Percentiles rank a stretch among this genome's conserved stretches.
Evolutionary conservation across 1,140 invertebrate genomes (phyloP).

Genomic region (Zophobas atratus): DNA sequence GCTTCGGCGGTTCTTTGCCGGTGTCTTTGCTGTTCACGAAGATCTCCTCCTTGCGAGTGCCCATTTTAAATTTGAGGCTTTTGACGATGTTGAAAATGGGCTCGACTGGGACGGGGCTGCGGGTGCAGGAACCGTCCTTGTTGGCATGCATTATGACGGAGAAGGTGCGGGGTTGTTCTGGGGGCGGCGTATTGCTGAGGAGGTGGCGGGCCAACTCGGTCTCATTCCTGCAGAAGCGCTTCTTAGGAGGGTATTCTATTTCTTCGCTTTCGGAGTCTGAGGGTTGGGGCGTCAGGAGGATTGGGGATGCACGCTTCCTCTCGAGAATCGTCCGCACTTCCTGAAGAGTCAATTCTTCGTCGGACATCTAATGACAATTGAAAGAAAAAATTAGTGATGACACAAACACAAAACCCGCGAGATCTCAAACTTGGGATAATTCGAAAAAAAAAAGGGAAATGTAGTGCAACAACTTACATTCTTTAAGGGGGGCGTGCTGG

Average conservation of each 20-base stretch:
- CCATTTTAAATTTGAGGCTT: conserved; percentile 86
- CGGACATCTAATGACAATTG: conserved; percentile 51
- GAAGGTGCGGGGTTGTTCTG: conserved; percentile 62
- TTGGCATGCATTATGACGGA: conserved; percentile 88
- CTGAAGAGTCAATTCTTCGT: conserved; percentile 56
- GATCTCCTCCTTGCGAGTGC: conserved; percentile 74
- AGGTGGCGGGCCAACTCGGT: conserved; percentile 68
- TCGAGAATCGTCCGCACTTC: conserved; percentile 59
- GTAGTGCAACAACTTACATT: conserved; percentile 69
- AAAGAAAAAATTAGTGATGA: background rate
- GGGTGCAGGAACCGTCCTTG: conserved; percentile 80
- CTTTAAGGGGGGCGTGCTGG: conserved; percentile 73
- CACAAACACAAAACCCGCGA: conserved; percentile 14
- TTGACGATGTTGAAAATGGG: conserved; percentile 76
- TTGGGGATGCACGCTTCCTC: conserved; percentile 67
- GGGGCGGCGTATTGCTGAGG: conserved; percentile 67
- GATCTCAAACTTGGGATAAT: conserved; percentile 30
- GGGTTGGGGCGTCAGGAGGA: conserved; percentile 72
- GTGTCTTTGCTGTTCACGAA: conserved; percentile 73
- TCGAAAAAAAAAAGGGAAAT: conserved; percentile 51
- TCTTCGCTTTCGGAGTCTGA: conserved; percentile 72
- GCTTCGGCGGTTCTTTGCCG: conserved; percentile 48
- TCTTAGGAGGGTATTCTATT: conserved; percentile 66
- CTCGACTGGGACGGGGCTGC: conserved; percentile 66
- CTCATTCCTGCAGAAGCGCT: conserved; percentile 69